A percentile compares a stretch with the other conserved stretches of the same genome.
These are phyloP conservation scores for Anadara kagoshimensis DNA, from an alignment of 1,140 invertebrate species.

Conservation along the genomic window DNA sequence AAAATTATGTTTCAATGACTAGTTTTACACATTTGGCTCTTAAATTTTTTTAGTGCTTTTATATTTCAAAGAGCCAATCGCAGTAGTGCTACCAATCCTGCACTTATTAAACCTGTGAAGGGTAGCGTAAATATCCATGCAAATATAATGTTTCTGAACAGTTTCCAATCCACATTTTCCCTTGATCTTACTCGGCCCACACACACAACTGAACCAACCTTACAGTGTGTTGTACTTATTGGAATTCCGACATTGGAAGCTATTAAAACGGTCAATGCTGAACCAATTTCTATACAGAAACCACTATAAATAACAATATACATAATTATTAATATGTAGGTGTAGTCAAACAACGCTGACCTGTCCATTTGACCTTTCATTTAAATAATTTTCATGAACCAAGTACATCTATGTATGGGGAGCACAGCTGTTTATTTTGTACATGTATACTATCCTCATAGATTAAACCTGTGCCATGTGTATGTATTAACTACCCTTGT, in stretches of 20 bases:
- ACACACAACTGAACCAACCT: constrained; percentile 96
- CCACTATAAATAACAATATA: constrained; percentile 81
- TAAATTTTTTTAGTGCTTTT: no score
- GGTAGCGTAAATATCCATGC: constrained; percentile 98
- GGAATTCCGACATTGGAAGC: constrained; percentile 97
- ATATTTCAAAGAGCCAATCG: no score
- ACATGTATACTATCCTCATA: no score
- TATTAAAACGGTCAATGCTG: constrained; percentile 94
- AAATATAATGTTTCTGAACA: constrained; percentile 94
- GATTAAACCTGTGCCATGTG: no score
- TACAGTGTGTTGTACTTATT: constrained; percentile 99
- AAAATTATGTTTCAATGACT: no score
- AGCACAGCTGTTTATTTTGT: no score
- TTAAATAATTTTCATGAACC: no score
- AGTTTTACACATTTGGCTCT: no score
- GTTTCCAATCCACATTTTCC: constrained; percentile 90
- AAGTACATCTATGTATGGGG: no score
- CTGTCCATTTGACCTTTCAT: no score
- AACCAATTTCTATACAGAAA: constrained; percentile 96
- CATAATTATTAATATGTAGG: no score
- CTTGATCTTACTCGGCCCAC: constrained; percentile 86
- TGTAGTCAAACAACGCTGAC: constrained; percentile 28
- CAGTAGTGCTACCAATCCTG: background rate
- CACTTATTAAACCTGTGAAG: constrained; percentile 81
- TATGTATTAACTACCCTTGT: no score